Evolutionary conservation across 1,140 invertebrate genomes (phyloP), one percentile per base, ranked within the genome.

Genomic region (Ips typographus): DNA sequence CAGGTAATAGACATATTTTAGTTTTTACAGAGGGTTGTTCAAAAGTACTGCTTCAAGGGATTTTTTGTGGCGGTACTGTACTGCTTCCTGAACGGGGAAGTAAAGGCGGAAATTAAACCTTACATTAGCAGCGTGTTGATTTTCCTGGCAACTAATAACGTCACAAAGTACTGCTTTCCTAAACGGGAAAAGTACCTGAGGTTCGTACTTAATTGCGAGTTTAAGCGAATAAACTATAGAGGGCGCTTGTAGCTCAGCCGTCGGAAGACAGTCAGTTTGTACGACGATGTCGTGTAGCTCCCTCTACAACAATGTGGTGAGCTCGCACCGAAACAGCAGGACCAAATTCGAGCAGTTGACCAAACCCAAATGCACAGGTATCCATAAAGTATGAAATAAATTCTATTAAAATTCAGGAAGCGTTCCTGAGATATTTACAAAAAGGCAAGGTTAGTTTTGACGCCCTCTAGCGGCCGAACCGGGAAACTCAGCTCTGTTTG

Each of bases 81-180:
- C 78, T 96, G 94, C 77, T 95, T 95, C 76, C 79, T 93, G 42
- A 96, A 96, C 75, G 90, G 90, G 52, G 94, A 96, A 87, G 93
- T 95, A 79, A 87, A 77, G 65, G 57, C 77, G 4, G 79, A 80
- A 72, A 52, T 80, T n/a, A 78, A 78, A 68, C 79, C 77, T 1
- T 71, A 77, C 58, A 51, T 80, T 1, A 69, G 73, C 36, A 71
- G 56, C 42, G 58, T 78, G 40, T 36, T 79, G 37, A 74, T 73
- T 8, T 77, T 68, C 58, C 62, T 77, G 49, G 77, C 77, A n/a
- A 75, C 74, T 36, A 70, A 78, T 40, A 71, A 72, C 43, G 51
- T 72, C 56, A 74, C 77, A 5, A 74, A 72, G 40, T 72, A 70
- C 41, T 75, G 74, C 53, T 80, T 79, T 70, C 77, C 78, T 41